These are phyloP conservation scores for Caerostris extrusa DNA, from an alignment of 1,140 invertebrate genomes.

Conservation along the genomic window DNA sequence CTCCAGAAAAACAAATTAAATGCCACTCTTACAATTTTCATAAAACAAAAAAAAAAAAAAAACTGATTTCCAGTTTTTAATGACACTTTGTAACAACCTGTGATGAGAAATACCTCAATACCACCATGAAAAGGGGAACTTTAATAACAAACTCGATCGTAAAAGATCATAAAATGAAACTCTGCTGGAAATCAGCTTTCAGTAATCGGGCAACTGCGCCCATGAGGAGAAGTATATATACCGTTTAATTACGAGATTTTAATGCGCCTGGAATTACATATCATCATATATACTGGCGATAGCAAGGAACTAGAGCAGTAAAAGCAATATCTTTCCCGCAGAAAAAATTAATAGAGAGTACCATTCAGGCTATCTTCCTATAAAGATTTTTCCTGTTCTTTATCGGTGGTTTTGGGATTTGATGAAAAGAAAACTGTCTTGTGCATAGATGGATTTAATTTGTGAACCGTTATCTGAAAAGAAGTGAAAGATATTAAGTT, in stretches of 20 bases:
- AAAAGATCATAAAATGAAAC: constrained; percentile 28
- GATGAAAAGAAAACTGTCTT: background rate
- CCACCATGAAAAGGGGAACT: background rate
- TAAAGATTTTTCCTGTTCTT: background rate
- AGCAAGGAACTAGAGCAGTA: background rate
- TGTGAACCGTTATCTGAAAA: background rate
- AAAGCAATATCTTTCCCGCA: background rate
- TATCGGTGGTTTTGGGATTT: background rate
- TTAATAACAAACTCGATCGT: constrained; percentile 7
- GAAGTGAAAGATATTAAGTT: background rate
- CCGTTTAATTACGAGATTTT: constrained; percentile 11
- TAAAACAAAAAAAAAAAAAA: no score
- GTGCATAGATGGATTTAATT: background rate
- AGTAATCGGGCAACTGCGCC: background rate
- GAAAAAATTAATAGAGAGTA: background rate
- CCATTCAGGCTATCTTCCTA: background rate
- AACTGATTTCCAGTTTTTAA: no score
- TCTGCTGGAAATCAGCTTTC: constrained; percentile 5
- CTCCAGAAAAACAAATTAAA: no score
- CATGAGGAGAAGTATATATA: background rate
- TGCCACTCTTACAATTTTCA: no score
- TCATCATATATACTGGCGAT: background rate
- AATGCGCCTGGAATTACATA: constrained; percentile 5
- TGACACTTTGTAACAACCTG: no score
- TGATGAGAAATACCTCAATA: background rate